Evolutionary conservation across 2,113 vertebrate species (phyloP).

Genomic region (Prunella himalayana): DNA sequence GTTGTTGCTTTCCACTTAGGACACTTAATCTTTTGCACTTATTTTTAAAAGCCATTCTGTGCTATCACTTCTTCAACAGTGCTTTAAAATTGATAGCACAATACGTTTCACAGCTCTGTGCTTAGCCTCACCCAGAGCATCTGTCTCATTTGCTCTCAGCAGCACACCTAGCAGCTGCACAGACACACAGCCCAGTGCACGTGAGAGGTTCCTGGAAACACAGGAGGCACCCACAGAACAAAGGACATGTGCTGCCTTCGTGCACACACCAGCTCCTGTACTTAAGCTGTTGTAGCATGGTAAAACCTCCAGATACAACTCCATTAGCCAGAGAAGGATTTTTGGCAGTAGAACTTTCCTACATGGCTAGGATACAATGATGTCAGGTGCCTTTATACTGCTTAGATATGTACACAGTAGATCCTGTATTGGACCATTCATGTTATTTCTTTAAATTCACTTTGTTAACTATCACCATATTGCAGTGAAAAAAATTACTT

Average conservation of each 20-base stretch:
- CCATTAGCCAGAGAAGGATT: background rate
- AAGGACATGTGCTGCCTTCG: accelerated
- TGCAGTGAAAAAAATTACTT: background rate
- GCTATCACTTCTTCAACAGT: background rate
- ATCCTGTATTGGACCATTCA: background rate
- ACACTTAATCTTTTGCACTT: background rate
- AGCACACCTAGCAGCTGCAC: background rate
- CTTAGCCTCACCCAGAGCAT: background rate
- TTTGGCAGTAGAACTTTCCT: background rate
- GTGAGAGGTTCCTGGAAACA: background rate
- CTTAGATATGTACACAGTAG: background rate
- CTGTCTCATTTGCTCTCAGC: background rate
- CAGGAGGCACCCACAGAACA: accelerated
- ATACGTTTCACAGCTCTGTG: background rate
- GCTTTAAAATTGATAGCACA: background rate
- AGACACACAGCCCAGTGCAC: accelerated
- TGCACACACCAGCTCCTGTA: background rate
- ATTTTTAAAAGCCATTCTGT: background rate
- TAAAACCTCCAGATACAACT: background rate
- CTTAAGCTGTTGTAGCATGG: background rate
- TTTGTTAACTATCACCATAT: background rate
- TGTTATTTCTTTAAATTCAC: background rate
- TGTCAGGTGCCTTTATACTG: background rate
- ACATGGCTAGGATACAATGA: background rate
- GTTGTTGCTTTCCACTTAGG: background rate